These are phyloP conservation scores for Neodon shergylaensis DNA, from an alignment of 2,113 vertebrate species.

Conservation along the genomic window DNA sequence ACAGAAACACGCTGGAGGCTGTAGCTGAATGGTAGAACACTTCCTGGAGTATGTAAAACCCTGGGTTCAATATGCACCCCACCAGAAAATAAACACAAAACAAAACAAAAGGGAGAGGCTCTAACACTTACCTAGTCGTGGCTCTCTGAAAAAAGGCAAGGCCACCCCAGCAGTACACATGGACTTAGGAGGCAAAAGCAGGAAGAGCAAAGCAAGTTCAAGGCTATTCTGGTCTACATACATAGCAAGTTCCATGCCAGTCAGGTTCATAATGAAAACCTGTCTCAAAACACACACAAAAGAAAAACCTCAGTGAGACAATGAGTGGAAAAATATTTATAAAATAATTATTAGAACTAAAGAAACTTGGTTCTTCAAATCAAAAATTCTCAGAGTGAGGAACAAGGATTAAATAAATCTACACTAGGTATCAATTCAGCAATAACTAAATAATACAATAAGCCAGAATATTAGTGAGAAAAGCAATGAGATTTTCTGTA, in stretches of 20 bases:
- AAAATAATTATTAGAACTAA: constrained; percentile 35
- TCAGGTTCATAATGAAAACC: background rate
- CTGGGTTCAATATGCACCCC: background rate
- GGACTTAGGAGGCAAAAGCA: background rate
- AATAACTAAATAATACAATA: background rate
- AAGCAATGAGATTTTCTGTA: background rate
- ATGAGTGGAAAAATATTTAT: background rate
- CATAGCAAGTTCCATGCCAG: background rate
- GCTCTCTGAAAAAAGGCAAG: background rate
- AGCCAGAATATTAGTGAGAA: background rate
- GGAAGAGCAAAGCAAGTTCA: background rate
- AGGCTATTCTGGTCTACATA: background rate
- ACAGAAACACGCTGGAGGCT: background rate
- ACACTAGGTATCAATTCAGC: background rate
- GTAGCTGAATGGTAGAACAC: background rate
- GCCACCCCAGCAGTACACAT: too few species aligned
- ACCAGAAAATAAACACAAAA: background rate
- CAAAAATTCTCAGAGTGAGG: constrained; percentile 7
- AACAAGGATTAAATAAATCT: background rate
- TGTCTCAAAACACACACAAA: background rate
- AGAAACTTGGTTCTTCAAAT: background rate
- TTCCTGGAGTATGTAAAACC: background rate
- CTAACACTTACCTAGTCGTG: background rate
- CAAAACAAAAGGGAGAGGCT: background rate
- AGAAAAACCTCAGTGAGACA: background rate